phyloP scores from a whole-genome alignment of 2,888 invertebrate species.

The Chromoteleia sp. region DNA sequence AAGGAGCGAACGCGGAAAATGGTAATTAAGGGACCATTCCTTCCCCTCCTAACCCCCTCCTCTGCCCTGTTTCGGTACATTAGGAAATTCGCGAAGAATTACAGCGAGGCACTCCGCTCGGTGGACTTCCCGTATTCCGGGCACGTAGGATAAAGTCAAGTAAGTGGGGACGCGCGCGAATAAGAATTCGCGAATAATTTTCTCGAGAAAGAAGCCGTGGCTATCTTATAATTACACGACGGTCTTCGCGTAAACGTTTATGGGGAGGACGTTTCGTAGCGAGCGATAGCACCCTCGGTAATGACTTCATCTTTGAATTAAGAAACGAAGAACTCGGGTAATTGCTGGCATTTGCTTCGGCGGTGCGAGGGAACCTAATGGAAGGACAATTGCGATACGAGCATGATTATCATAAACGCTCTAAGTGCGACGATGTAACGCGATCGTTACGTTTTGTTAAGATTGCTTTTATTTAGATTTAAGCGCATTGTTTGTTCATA shows the following conservation, averaged over 20 bases:
- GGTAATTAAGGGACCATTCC: no score
- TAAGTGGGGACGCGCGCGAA: slow-evolving; percentile 73
- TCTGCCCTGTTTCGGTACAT: slow-evolving; percentile 70
- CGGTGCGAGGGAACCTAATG: slow-evolving; percentile 38
- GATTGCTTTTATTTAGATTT: slow-evolving; percentile 30
- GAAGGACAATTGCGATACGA: slow-evolving; percentile 49
- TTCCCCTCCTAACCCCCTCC: no score
- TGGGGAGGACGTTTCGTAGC: slow-evolving; percentile 51
- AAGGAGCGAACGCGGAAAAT: slow-evolving; percentile 39
- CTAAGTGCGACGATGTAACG: slow-evolving; percentile 6
- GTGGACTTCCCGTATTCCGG: slow-evolving; percentile 67
- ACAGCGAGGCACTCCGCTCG: slow-evolving; percentile 71
- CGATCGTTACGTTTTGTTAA: slow-evolving; percentile 24
- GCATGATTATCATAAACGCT: slow-evolving; percentile 57
- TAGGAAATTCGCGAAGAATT: slow-evolving; percentile 74
- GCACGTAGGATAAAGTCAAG: slow-evolving; percentile 74
- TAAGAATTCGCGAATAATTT: slow-evolving; percentile 76
- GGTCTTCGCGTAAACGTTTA: slow-evolving; percentile 63
- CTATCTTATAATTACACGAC: slow-evolving; percentile 75
- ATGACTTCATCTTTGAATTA: slow-evolving; percentile 67
- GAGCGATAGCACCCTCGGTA: slow-evolving; percentile 58
- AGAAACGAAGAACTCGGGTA: slow-evolving; percentile 61
- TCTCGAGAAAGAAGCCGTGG: slow-evolving; percentile 66
- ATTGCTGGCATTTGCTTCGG: slow-evolving; percentile 44
- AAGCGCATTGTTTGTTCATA: background rate